These are phyloP conservation scores for Elgaria multicarinata DNA, from an alignment of 2,113 vertebrate species.

Conservation along the genomic window DNA sequence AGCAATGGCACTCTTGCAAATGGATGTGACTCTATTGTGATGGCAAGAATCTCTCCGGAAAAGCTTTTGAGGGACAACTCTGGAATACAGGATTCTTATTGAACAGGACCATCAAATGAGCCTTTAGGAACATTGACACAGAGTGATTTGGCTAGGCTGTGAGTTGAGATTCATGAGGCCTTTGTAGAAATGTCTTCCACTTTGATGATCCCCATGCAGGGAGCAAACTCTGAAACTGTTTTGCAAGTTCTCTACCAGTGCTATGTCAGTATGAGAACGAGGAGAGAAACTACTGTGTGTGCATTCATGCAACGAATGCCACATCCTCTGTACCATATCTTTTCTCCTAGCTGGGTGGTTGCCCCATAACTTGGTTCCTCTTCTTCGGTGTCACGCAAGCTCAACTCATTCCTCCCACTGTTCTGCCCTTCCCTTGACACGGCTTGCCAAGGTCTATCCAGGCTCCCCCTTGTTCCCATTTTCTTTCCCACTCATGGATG, in stretches of 20 bases:
- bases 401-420: neutral
- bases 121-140: neutral
- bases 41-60: neutral
- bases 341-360: neutral
- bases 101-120: neutral
- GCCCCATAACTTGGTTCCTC: conserved; percentile 3
- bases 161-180: neutral
- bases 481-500: neutral
- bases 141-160: neutral
- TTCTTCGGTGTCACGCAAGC: conserved; percentile 1
- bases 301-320: neutral
- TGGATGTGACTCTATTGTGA: neutral
- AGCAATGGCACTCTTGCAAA: neutral
- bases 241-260: neutral
- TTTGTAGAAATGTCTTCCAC: neutral
- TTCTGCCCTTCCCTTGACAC: neutral
- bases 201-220: neutral
- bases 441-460: neutral
- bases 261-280: neutral
- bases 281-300: conserved; percentile 11
- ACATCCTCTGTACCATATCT: conserved; percentile 15
- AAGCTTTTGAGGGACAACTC: neutral
- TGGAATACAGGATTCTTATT: neutral
- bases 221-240: neutral
- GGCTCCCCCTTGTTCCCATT: neutral